phyloP scores from a whole-genome alignment of 2,888 invertebrate species.

The Agonopterix arenella region DNA sequence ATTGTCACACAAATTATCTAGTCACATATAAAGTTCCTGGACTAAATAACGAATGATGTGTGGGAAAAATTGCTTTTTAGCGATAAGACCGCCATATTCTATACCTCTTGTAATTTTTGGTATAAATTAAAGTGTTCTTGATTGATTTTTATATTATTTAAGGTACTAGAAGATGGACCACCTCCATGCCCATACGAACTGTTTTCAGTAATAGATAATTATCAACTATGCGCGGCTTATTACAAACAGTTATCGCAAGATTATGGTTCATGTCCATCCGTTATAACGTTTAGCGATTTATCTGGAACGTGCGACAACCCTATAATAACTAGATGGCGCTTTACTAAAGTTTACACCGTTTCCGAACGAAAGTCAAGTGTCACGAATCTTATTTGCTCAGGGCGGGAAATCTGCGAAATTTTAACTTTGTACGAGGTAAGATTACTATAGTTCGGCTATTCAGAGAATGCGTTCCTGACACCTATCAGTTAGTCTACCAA shows the following conservation, averaged over 20 bases:
- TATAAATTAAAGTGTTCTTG: too few relatives aligned
- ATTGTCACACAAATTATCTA: too few relatives aligned
- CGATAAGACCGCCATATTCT: too few relatives aligned
- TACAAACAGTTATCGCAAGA: constrained; percentile 19
- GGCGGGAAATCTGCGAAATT: constrained; percentile 38
- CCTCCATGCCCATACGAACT: constrained; percentile 49
- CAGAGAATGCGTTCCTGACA: too few relatives aligned
- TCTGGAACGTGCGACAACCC: constrained; percentile 39
- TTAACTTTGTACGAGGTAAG: constrained; percentile 41
- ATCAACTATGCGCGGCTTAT: constrained; percentile 31
- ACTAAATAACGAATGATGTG: too few relatives aligned
- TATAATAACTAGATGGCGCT: constrained; percentile 35
- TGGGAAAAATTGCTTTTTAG: too few relatives aligned
- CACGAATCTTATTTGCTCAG: constrained; percentile 27
- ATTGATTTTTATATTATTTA: too few relatives aligned
- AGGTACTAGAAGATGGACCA: constrained; percentile 42
- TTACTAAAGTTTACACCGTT: constrained; percentile 15
- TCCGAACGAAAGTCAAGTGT: constrained; percentile 19
- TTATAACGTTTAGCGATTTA: constrained; percentile 27
- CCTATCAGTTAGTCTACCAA: too few relatives aligned
- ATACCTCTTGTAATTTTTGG: too few relatives aligned
- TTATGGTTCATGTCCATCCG: constrained; percentile 21
- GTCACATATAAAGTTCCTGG: too few relatives aligned
- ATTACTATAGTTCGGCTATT: too few relatives aligned
- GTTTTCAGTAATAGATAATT: constrained; percentile 26